Evolutionary conservation across 1,140 invertebrate genomes (phyloP), one percentile per base, ranked within the genome.

Genomic region (Melitaea cinxia): DNA sequence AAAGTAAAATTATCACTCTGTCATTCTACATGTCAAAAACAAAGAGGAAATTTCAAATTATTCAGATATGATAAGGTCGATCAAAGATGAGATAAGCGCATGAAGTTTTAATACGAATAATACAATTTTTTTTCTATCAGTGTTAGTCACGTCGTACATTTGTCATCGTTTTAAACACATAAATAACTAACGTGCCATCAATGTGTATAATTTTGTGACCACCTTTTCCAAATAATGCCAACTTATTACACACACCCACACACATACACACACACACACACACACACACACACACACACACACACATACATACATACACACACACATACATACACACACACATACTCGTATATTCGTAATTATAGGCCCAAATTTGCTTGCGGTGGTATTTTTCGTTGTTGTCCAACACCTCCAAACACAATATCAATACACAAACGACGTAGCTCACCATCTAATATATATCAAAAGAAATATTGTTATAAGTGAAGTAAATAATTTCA

Each of bases 401-500:
- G 19, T 47, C 14, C 54, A 28, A 26, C 23, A 56, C 56, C 42
- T 12, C 1, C 39, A 47, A 17, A 17, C 30, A 37, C 14, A 37
- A 37, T 39, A n/a, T 24, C 5, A 26, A 0, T 9, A 17, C 2
- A 47, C 14, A 58, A 21, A 33, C 24, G 15, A 17, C n/a, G n/a
- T n/a, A 33, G 47, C 56, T 57, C 49, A 65, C 62, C 62, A 57
- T 26, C 57, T 39, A 10, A 65, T 17, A 15, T 52, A 21, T 15
- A 65, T 52, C 26, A 57, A 21, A n/a, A 65, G 23, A 50, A 65
- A 26, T 14, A 23, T 39, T 26, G 47, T 50, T 39, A 65, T 15
- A 19, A 65, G 49, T 30, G 30, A 26, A 37, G 50, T n/a, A 9
- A 64, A 15, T 28, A 28, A 19, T 33, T 58, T 58, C 56, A 58